Conservation (phyloP, 2,113 vertebrate species). For the Trichomycterus rosablanca region DNA sequence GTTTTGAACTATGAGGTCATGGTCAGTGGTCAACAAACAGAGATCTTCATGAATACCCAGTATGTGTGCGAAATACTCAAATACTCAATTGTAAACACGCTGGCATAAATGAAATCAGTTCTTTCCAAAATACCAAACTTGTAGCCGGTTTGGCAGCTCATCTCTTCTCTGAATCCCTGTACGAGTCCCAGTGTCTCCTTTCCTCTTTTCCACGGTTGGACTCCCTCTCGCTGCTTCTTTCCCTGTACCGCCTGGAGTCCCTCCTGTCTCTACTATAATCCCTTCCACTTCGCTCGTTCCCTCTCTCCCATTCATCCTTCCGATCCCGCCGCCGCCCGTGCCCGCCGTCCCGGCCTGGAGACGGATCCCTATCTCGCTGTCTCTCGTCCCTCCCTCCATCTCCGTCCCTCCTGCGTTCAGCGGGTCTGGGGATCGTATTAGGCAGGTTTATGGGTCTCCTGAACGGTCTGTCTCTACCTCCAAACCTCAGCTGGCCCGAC, state of each 20-base stretch:
- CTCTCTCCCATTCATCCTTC: constrained; percentile 61
- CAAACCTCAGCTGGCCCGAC: constrained; percentile 90
- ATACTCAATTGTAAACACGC: neutral
- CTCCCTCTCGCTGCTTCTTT: constrained; percentile 48
- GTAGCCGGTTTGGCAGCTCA: too few species aligned
- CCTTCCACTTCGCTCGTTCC: constrained; percentile 57
- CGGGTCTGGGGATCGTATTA: constrained; percentile 54
- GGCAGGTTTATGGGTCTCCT: constrained; percentile 86
- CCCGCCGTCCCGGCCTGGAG: constrained; percentile 55
- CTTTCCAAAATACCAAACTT: too few species aligned
- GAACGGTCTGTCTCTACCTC: constrained; percentile 91
- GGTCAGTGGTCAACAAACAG: too few species aligned
- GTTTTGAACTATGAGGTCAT: too few species aligned
- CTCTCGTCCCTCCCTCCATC: constrained; percentile 70
- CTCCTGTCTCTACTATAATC: constrained; percentile 57
- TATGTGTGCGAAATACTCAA: too few species aligned
- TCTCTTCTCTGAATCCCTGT: constrained; percentile 57
- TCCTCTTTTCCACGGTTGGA: constrained; percentile 55
- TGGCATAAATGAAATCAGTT: too few species aligned
- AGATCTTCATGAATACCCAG: too few species aligned
- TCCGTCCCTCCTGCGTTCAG: constrained; percentile 64
- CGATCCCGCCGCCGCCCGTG: constrained; percentile 59
- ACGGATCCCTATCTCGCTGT: constrained; percentile 62
- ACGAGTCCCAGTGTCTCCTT: constrained; percentile 53
- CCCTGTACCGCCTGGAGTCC: constrained; percentile 31